Percentiles rank a stretch among this genome's conserved stretches.
phyloP scores from a whole-genome alignment of 2,888 invertebrate genomes.

The Suillia variegata region DNA sequence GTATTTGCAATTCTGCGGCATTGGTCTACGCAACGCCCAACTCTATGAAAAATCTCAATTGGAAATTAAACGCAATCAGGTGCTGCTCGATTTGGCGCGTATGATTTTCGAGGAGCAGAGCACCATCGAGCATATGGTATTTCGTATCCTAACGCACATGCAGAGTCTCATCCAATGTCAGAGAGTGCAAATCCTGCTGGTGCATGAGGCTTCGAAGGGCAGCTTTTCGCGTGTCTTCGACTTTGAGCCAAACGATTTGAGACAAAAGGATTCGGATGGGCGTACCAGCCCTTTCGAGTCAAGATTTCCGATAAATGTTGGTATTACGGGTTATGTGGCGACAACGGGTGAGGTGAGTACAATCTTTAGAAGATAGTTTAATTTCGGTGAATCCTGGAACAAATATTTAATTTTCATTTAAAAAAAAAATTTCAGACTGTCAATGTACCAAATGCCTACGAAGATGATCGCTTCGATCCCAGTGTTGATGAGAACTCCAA shows the following conservation, averaged over 20 bases:
- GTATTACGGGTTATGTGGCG: conserved; percentile 93
- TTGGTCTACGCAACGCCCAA: conserved; percentile 94
- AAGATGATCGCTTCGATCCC: conserved; percentile 86
- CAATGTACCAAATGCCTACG: conserved; percentile 88
- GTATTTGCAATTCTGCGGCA: conserved; percentile 96
- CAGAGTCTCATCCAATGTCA: conserved; percentile 94
- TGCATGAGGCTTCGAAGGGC: conserved; percentile 88
- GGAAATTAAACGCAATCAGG: conserved; percentile 94
- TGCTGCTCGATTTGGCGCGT: conserved; percentile 89
- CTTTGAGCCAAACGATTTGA: conserved; percentile 87
- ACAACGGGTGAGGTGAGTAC: conserved; percentile 87
- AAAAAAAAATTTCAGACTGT: too few species aligned
- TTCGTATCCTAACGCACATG: conserved; percentile 90
- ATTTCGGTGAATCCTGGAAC: neutral
- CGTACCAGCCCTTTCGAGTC: conserved; percentile 88
- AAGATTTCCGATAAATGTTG: conserved; percentile 92
- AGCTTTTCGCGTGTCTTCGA: conserved; percentile 95
- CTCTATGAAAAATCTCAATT: conserved; percentile 93
- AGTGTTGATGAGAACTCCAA: conserved; percentile 82
- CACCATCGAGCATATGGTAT: conserved; percentile 93
- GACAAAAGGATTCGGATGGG: conserved; percentile 79
- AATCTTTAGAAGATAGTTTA: too few species aligned
- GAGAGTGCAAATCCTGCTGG: conserved; percentile 90
- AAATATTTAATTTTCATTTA: neutral
- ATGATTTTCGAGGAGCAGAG: conserved; percentile 98